These are phyloP conservation scores for Phodopus roborovskii DNA, from an alignment of 2,113 vertebrate genomes.

Conservation along the genomic window DNA sequence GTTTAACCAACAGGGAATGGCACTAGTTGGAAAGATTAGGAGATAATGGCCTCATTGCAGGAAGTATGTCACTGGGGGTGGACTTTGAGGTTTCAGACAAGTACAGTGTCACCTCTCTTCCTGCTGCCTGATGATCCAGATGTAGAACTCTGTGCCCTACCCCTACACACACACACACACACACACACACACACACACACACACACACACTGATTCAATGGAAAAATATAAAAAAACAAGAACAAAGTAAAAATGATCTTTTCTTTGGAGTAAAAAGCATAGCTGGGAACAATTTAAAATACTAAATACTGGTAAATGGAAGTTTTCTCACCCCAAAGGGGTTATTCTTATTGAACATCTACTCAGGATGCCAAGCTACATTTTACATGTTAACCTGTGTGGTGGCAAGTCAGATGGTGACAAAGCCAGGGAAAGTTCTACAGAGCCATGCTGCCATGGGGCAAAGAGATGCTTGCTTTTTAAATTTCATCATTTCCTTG, in stretches of 20 bases:
- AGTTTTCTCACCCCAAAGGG: neutral
- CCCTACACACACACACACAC: too few species aligned
- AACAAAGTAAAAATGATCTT: neutral
- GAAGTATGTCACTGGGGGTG: neutral
- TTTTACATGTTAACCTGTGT: neutral
- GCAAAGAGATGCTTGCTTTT: neutral
- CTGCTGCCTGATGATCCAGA: neutral
- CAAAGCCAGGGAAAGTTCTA: too few species aligned
- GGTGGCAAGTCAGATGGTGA: neutral
- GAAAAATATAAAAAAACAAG: neutral
- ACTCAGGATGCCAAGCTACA: neutral
- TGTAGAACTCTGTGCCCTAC: neutral
- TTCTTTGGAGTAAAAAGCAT: neutral
- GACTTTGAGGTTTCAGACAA: neutral
- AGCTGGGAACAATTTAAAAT: neutral
- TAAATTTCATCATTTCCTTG: neutral
- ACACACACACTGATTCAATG: neutral
- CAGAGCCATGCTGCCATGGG: neutral
- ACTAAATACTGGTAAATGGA: neutral
- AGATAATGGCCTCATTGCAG: neutral
- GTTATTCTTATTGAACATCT: neutral
- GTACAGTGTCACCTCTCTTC: neutral
- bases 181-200: neutral
- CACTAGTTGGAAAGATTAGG: neutral
- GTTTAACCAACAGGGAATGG: neutral